Conservation (phyloP, 1,140 invertebrate species). For the Musca domestica region DNA sequence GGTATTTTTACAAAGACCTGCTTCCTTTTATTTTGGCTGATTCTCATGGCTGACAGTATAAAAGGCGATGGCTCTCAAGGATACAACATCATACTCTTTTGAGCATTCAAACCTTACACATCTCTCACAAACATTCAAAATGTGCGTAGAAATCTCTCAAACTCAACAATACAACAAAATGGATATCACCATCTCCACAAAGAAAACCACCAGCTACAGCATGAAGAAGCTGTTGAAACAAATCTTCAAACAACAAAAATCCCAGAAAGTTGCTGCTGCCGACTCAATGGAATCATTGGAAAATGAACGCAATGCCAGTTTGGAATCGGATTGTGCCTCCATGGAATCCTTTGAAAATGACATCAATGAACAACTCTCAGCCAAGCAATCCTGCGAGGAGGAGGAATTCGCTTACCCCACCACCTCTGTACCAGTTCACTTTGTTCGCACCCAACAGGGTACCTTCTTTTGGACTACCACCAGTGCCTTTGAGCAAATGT, state of each 20-base stretch:
- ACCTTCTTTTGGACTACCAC: constrained; percentile 61
- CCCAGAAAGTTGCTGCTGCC: constrained; percentile 15
- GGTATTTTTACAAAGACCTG: too few species aligned
- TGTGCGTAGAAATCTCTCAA: too few species aligned
- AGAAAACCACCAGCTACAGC: constrained; percentile 35
- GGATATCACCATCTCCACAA: too few species aligned
- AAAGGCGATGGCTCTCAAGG: too few species aligned
- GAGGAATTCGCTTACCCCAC: constrained; percentile 55
- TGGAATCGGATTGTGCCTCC: constrained; percentile 31
- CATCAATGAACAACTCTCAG: constrained; percentile 46
- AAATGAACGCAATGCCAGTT: constrained; percentile 46
- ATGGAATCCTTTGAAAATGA: constrained; percentile 47
- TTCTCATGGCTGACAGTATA: too few species aligned
- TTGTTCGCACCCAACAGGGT: constrained; percentile 57
- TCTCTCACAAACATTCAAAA: too few species aligned
- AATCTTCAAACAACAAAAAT: constrained; percentile 40
- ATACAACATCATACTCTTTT: too few species aligned
- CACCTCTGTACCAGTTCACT: constrained; percentile 57
- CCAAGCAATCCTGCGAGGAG: constrained; percentile 27
- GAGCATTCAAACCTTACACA: too few species aligned
- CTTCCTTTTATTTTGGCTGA: too few species aligned
- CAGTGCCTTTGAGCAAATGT: constrained; percentile 45
- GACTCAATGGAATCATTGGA: constrained; percentile 47
- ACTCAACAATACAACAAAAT: too few species aligned
- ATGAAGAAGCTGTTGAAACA: constrained; percentile 48